Evolutionary conservation across 2,797 vertebrate species (phyloP), one percentile per base, ranked within the genome.

Genomic region (Echiichthys vipera): DNA sequence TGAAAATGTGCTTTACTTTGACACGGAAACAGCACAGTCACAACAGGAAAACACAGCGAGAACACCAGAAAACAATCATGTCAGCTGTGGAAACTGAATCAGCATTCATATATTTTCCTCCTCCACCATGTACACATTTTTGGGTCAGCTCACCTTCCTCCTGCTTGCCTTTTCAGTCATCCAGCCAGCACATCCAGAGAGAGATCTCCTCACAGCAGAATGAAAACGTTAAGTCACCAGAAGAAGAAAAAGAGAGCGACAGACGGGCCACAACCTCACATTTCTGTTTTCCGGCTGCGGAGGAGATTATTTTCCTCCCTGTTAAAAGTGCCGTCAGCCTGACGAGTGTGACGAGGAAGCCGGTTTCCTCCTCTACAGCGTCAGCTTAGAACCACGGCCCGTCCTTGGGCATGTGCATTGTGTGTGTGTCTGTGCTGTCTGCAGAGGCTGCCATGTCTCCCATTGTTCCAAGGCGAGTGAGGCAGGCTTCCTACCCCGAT

Each of bases 381-480:
- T 15, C 71, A 5, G 76, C 81, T 77, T 59, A 67, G 63, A 66
- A 27, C n/a, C n/a, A n/a, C 51, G 83, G 80, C 80, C 86, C 45
- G 88, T 90, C 90, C 86, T 88, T 66, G 90, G 84, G 77, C 81
- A 75, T 82, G 84, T 74, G 91, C 65, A 59, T 74, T 84, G 83
- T 84, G 88, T 77, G 71, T 74, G 81, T 74, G 76, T 63, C 78
- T 81, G 78, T 79, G 82, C 81, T 75, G 76, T 89, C 87, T 89
- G 91, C 87, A 83, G 90, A 81, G 89, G 85, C 92, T 91, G 92
- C 92, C 90, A 88, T 89, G 88, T 92, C 92, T 93, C 88, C 93
- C 93, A 95, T 95, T 95, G 95, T 95, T 94, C 92, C 90, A 84
- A 90, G 83, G 85, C 65, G 87, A 94, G 81, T 87, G 91, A 92